Conservation (phyloP, 1,140 invertebrate species). For the Diprion similis region DNA sequence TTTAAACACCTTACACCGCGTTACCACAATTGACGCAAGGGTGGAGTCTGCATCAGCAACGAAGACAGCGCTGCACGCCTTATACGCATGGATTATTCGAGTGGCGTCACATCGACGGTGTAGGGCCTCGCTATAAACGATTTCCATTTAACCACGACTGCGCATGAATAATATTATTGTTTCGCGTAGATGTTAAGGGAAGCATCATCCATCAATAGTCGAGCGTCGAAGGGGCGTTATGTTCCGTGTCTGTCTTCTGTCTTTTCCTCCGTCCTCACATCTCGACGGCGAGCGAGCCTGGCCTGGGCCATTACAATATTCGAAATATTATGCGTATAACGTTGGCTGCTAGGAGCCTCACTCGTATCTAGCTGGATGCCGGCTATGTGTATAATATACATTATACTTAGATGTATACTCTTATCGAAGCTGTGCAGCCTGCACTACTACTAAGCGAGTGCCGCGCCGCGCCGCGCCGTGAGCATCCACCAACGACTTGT, state of each 20-base stretch:
- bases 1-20: too few relatives aligned
- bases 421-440: background rate
- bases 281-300: background rate
- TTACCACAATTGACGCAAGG: too few relatives aligned
- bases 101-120: background rate
- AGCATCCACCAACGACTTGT: background rate
- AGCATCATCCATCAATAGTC: slow-evolving; percentile 37
- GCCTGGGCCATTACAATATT: slow-evolving; percentile 48
- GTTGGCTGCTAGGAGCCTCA: background rate
- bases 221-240: slow-evolving; percentile 47
- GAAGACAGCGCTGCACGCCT: background rate
- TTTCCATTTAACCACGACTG: slow-evolving; percentile 1
- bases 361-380: slow-evolving; percentile 15
- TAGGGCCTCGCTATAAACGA: background rate
- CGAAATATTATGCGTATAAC: slow-evolving; percentile 32
- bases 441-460: background rate
- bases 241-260: slow-evolving; percentile 30
- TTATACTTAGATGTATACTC: background rate
- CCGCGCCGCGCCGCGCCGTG: too few relatives aligned
- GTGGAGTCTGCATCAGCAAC: background rate
- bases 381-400: background rate
- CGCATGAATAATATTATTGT: slow-evolving; percentile 29
- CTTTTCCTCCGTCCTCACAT: background rate
- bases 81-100: background rate
- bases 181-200: slow-evolving; percentile 19